A percentile compares a stretch with the other conserved stretches of the same genome.
phyloP scores from a whole-genome alignment of 2,113 vertebrate species.

The Gymnogyps californianus region DNA sequence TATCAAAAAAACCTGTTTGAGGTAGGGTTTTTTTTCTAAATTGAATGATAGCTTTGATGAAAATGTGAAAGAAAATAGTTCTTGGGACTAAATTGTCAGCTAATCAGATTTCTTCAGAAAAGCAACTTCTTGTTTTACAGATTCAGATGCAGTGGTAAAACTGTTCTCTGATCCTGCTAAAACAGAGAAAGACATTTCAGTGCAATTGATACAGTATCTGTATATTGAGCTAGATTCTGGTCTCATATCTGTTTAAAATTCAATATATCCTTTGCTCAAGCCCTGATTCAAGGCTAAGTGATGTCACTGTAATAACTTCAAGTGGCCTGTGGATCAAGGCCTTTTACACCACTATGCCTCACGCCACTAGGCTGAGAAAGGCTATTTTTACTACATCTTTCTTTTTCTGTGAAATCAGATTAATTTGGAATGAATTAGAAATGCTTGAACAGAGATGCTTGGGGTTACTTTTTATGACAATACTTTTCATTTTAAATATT shows the following conservation, averaged over 20 bases:
- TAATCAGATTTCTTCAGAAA: background rate
- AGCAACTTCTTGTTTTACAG: background rate
- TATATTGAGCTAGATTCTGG: background rate
- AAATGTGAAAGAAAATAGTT: background rate
- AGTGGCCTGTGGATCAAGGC: background rate
- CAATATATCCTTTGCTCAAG: background rate
- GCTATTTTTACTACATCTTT: background rate
- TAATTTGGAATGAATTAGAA: background rate
- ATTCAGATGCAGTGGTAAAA: background rate
- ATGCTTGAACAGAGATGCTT: background rate
- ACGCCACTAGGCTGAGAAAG: background rate
- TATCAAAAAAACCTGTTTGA: background rate
- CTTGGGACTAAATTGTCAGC: background rate
- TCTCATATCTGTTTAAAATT: background rate
- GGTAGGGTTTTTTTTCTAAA: background rate
- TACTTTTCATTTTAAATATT: background rate
- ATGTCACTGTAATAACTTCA: background rate
- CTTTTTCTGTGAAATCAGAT: background rate
- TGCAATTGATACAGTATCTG: background rate
- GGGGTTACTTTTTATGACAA: background rate
- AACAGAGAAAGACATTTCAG: background rate
- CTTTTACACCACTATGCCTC: background rate
- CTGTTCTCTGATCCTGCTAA: background rate
- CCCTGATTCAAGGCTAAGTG: background rate
- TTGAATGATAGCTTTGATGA: background rate